Evolutionary conservation across 2,113 vertebrate genomes (phyloP).

Genomic region (Puma concolor): DNA sequence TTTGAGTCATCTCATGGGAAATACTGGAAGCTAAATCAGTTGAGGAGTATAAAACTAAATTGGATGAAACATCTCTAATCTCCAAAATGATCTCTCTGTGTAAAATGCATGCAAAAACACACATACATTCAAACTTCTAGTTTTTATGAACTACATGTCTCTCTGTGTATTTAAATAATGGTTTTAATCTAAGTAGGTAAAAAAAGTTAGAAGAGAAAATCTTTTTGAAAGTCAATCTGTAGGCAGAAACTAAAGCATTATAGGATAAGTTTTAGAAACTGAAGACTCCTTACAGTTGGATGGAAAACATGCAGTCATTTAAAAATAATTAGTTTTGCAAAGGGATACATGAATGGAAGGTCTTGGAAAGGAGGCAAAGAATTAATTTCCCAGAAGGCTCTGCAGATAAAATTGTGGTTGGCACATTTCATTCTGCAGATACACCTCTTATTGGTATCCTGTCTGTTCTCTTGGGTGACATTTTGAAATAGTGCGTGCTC

Average conservation of each 20-base stretch:
- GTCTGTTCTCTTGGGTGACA: slow-evolving; percentile 21
- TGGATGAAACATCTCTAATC: slow-evolving; percentile 51
- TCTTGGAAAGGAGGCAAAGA: slow-evolving; percentile 54
- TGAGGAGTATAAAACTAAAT: slow-evolving; percentile 41
- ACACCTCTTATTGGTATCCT: not conserved
- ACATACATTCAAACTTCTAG: slow-evolving; percentile 21
- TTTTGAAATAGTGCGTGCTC: not conserved
- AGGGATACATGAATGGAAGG: slow-evolving; percentile 52
- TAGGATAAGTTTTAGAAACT: slow-evolving; percentile 20
- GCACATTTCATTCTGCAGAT: slow-evolving; percentile 52
- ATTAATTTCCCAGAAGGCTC: slow-evolving; percentile 74
- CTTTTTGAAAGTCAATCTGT: slow-evolving; percentile 50
- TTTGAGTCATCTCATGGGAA: slow-evolving; percentile 57
- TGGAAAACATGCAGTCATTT: slow-evolving; percentile 59
- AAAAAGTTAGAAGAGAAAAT: not conserved
- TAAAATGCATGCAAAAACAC: not conserved
- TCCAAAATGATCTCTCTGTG: slow-evolving; percentile 4
- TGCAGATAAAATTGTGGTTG: slow-evolving; percentile 63
- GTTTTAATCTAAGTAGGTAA: slow-evolving; percentile 38
- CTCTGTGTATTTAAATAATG: slow-evolving; percentile 30
- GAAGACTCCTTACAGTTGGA: slow-evolving; percentile 16
- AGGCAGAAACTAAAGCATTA: not conserved
- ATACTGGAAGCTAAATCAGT: slow-evolving; percentile 47
- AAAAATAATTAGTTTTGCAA: slow-evolving; percentile 72
- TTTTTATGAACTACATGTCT: not conserved